phyloP scores from a whole-genome alignment of 1,140 invertebrate species.

The Stegodyphus dumicola region DNA sequence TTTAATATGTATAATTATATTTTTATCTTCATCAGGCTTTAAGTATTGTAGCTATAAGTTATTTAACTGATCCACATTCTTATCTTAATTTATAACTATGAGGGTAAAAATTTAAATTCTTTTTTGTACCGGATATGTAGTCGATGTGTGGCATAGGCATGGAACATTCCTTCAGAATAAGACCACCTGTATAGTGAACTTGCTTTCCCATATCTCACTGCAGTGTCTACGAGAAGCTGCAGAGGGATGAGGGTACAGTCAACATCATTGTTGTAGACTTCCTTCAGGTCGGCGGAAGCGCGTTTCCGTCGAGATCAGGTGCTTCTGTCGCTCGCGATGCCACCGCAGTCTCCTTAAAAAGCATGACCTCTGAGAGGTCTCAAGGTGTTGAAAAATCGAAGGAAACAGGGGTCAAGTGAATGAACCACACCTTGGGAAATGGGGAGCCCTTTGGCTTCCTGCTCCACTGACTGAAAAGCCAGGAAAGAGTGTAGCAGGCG shows the following conservation, averaged over 20 bases:
- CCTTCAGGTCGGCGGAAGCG: conserved; percentile 28
- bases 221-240: background rate
- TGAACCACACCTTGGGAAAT: conserved; percentile 50
- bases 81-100: too few species aligned
- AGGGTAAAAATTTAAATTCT: too few species aligned
- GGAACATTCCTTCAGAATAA: background rate
- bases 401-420: conserved; percentile 50
- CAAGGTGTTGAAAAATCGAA: conserved; percentile 41
- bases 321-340: conserved; percentile 24
- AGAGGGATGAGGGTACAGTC: background rate
- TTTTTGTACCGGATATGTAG: too few species aligned
- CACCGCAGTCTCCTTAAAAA: conserved; percentile 12
- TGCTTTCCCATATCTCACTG: conserved; percentile 43
- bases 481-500: conserved; percentile 6
- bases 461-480: conserved; percentile 54
- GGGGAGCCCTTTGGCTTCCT: conserved; percentile 42
- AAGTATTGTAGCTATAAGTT: too few species aligned
- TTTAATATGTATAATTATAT: too few species aligned
- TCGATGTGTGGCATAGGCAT: too few species aligned
- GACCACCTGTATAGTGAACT: conserved; percentile 35
- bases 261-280: conserved; percentile 36
- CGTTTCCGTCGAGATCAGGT: conserved; percentile 44
- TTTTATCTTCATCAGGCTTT: too few species aligned
- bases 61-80: too few species aligned
- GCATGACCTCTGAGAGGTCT: conserved; percentile 20